Evolutionary conservation across 2,888 invertebrate genomes (phyloP), one percentile per base, ranked within the genome.

Genomic region (Abrostola tripartita): DNA sequence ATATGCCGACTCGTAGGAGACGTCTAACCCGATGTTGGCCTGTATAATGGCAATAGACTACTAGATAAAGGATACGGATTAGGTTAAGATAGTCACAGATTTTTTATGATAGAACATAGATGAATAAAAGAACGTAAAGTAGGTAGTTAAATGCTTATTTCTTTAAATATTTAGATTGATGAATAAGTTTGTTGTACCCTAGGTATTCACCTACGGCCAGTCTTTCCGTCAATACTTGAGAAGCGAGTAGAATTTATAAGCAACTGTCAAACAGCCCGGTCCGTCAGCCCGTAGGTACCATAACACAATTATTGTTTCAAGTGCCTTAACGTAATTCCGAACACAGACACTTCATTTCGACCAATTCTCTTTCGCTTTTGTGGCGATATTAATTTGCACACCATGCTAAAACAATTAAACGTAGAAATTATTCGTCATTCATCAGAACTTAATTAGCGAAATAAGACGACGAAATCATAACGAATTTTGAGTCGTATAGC

Each of bases 391-490:
- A 84, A 85, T 84, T 82, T 78, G 74, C 68, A 74, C 71, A 85
- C 85, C 85, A 84, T 79, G 74, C 62, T 69, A 73, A 76, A 80
- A 84, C 85, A 78, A 85, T 85, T 82, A 78, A 78, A 81, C 74
- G 73, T 64, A 68, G 79, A 83, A 81, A 77, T 83, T 72, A 78
- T 78, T 78, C 73, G 61, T 61, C 71, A 78, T 82, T 81, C 80
- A 74, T 79, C 71, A 71, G 62, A 69, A 68, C 71, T 76, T 78
- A 81, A 81, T 83, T 77, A 77, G 75, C 72, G 65, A 67, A 61
- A 65, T 61, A 65, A 70, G 65, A 61, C 60, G 55, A 61, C 49
- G 61, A 40, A 79, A 64, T 66, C 59, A 51, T 54, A 76, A 67
- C 66, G 51, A 65, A 37, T 68, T 65, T 65, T 65, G 59, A 49